Conservation (phyloP, 2,888 invertebrate species). For the Pharmacophagus antenor region DNA sequence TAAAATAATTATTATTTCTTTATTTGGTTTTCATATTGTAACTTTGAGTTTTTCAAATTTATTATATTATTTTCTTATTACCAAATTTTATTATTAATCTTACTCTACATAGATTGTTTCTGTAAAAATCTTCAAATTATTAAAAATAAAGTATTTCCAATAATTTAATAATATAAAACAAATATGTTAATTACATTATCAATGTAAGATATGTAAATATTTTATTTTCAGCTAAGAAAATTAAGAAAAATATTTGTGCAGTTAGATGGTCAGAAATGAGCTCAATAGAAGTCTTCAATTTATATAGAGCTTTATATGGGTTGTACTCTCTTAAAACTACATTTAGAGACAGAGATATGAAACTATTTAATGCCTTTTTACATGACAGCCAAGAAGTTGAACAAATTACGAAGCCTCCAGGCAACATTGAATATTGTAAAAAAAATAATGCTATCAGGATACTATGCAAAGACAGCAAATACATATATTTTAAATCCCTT, state of each 20-base stretch:
- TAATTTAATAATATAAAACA: no score
- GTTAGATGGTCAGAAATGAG: conserved; percentile 85
- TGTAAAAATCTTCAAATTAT: no score
- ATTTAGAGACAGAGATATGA: conserved; percentile 82
- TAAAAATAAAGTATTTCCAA: no score
- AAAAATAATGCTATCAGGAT: conserved; percentile 81
- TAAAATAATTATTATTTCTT: no score
- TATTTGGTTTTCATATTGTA: background rate
- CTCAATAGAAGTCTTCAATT: conserved; percentile 84
- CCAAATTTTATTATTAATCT: no score
- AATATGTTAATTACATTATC: background rate
- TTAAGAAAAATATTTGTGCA: conserved; percentile 81
- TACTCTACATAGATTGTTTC: no score
- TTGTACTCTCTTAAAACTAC: conserved; percentile 82
- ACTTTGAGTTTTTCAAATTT: no score
- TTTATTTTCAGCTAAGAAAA: conserved; percentile 85
- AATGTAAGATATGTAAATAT: background rate
- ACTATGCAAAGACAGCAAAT: conserved; percentile 83
- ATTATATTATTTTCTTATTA: no score
- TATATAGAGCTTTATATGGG: conserved; percentile 85
- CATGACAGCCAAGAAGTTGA: conserved; percentile 42
- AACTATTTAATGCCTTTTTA: conserved; percentile 81
- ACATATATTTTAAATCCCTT: conserved; percentile 83
- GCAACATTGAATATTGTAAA: conserved; percentile 82
- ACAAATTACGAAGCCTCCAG: conserved; percentile 61